A percentile compares a stretch with the other conserved stretches of the same genome.
Evolutionary conservation across 2,888 invertebrate genomes (phyloP).

Genomic region (Clivina fossor): DNA sequence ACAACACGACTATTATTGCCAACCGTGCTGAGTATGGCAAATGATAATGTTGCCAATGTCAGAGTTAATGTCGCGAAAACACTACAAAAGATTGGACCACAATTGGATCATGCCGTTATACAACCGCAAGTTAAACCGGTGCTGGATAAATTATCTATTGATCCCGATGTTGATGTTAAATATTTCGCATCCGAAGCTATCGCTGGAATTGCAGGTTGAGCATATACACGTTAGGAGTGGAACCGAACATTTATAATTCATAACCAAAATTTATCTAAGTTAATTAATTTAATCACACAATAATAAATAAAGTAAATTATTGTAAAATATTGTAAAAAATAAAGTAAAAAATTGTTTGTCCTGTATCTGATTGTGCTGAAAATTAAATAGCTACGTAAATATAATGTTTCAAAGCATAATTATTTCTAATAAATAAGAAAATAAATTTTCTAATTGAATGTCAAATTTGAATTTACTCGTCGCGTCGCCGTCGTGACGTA

Average conservation of each 20-base stretch:
- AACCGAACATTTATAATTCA: too few relatives aligned
- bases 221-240: slow-evolving; percentile 29
- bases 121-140: slow-evolving; percentile 94
- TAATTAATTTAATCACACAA: too few relatives aligned
- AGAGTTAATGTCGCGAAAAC: slow-evolving; percentile 99
- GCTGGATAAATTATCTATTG: slow-evolving; percentile 89
- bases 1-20: slow-evolving; percentile 92
- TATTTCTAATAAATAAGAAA: too few relatives aligned
- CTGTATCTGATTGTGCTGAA: slow-evolving; percentile 34
- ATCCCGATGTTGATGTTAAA: slow-evolving; percentile 95
- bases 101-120: slow-evolving; percentile 81
- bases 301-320: too few relatives aligned
- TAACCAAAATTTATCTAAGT: too few relatives aligned
- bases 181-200: slow-evolving; percentile 98
- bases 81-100: slow-evolving; percentile 90
- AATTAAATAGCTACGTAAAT: too few relatives aligned
- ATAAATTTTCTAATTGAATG: too few relatives aligned
- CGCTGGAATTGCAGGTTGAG: slow-evolving; percentile 75
- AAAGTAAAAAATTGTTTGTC: slow-evolving; percentile 29
- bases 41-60: slow-evolving; percentile 96
- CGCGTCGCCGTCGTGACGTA: too few relatives aligned
- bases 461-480: too few relatives aligned
- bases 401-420: too few relatives aligned
- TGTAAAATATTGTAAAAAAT: too few relatives aligned
- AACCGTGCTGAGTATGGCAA: slow-evolving; percentile 90